phyloP scores from a whole-genome alignment of 2,113 vertebrate genomes.

The Atherinomorus stipes region DNA sequence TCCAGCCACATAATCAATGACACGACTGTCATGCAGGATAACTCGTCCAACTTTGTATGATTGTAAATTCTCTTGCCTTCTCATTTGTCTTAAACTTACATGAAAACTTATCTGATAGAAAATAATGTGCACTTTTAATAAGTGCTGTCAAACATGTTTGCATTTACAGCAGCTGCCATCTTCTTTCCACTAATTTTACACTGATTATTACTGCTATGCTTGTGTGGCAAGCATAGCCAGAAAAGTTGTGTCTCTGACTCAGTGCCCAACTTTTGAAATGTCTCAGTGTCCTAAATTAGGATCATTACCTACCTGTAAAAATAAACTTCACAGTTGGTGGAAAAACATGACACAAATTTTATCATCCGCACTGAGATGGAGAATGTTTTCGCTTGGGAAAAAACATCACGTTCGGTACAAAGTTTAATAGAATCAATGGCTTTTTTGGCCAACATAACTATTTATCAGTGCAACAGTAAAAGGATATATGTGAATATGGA shows the following conservation, averaged over 20 bases:
- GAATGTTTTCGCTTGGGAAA: slow-evolving; percentile 35
- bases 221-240: slow-evolving; percentile 7
- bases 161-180: background rate
- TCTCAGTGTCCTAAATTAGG: slow-evolving; percentile 70
- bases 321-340: slow-evolving; percentile 67
- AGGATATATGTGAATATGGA: background rate
- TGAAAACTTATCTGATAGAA: background rate
- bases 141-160: background rate
- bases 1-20: background rate
- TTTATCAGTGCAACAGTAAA: background rate
- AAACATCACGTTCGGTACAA: background rate
- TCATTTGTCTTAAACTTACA: background rate
- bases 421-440: no score
- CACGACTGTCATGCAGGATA: background rate
- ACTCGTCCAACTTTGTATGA: background rate
- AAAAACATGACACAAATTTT: slow-evolving; percentile 57
- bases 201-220: slow-evolving; percentile 38
- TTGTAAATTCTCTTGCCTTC: background rate
- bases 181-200: background rate
- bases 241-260: slow-evolving; percentile 47
- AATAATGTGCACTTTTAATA: background rate
- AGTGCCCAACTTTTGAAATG: slow-evolving; percentile 54
- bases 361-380: slow-evolving; percentile 19
- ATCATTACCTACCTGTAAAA: slow-evolving; percentile 70
- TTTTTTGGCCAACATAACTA: background rate